Evolutionary conservation across 2,113 vertebrate genomes (phyloP), one percentile per base, ranked within the genome.

Genomic region (Seriola rivoliana): DNA sequence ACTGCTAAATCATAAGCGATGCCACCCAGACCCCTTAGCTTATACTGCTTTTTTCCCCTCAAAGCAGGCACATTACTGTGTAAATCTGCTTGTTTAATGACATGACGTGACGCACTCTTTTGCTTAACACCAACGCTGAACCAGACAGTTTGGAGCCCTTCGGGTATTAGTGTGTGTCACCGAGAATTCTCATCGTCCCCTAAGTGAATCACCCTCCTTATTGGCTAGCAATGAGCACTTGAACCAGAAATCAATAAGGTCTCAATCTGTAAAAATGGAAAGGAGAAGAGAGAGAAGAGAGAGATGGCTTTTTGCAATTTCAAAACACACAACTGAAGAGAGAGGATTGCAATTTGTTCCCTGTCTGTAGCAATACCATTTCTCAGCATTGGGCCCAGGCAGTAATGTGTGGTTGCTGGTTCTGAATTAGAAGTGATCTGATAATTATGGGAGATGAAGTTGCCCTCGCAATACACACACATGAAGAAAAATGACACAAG

Each of bases 231-330:
- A 93, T 92, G 90, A 91, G 85, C 75, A 65, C 89, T 89, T 72
- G 72, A 90, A 87, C 91, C 84, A 88, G 81, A 89, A 93, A 94
- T 95, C 94, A 93, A 95, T 94, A 85, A 84, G 76, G 82, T 88
- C 84, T 89, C 82, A 89, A 89, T 93, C 91, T 84, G 82, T 81
- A 83, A 86, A 82, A 87, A 90, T 77, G 76, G 84, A 83, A 87
- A 44, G 62, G 83, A 62, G 70, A 58, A 40, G 60, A 68, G 32
- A 50, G 62, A 46, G 25, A 40, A 14, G 19, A 13, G 29, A 52
- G 55, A 71, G 48, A 57, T 54, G 68, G 40, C 57, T 59, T 78
- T 82, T 84, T 78, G 69, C 78, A 55, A 75, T 89, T 84, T 90
- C 75, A 78, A 84, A 87, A 89, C 54, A 82, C 60, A 76, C n/a